Evolutionary conservation across 2,888 invertebrate genomes (phyloP).

Genomic region (Hyalella azteca): DNA sequence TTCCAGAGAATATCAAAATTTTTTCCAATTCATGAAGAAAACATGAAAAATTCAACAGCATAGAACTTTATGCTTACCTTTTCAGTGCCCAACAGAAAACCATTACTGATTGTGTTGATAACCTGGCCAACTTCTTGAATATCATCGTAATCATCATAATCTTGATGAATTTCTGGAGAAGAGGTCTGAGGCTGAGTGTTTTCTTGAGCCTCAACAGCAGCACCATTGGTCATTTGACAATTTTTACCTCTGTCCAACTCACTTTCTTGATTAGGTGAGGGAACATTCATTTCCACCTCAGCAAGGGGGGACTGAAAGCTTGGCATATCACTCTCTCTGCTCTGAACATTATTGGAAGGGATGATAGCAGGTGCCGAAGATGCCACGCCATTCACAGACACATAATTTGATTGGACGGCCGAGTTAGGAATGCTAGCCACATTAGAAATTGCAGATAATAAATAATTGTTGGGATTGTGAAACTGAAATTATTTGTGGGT

Average conservation of each 20-base stretch:
- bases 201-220: background rate
- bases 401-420: background rate
- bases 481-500: background rate
- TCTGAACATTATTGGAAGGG: background rate
- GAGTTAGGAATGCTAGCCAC: background rate
- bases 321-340: background rate
- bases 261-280: background rate
- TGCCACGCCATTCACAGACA: background rate
- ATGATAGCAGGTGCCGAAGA: background rate
- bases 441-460: background rate
- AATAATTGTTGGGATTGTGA: background rate
- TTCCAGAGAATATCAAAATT: too few relatives aligned
- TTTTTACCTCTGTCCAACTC: background rate
- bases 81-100: background rate
- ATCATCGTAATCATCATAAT: constrained; percentile 25
- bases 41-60: background rate
- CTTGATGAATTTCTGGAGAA: background rate
- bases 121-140: constrained; percentile 33
- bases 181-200: background rate
- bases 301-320: background rate
- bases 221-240: constrained; percentile 26
- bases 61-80: background rate
- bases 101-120: background rate
- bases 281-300: constrained; percentile 9
- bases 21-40: background rate